Conservation (phyloP, 2,888 invertebrate species). For the Eupithecia dodoneata region DNA sequence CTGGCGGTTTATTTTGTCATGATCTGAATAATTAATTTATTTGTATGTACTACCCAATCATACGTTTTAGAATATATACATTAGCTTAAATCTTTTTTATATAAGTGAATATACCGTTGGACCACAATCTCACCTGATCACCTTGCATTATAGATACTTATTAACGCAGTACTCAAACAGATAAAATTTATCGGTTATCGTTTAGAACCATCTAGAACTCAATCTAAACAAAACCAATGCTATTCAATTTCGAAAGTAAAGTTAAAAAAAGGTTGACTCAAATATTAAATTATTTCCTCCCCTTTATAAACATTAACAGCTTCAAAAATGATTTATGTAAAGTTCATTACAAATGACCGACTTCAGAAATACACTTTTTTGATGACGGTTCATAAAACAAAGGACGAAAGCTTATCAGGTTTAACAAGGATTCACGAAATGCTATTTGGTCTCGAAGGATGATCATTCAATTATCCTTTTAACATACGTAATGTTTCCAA, state of each 20-base stretch:
- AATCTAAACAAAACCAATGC: neutral
- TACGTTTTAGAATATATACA: neutral
- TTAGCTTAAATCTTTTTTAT: too few relatives aligned
- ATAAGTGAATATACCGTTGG: too few relatives aligned
- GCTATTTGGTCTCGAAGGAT: neutral
- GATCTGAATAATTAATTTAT: neutral
- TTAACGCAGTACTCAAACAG: too few relatives aligned
- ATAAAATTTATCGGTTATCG: too few relatives aligned
- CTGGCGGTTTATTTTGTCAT: neutral
- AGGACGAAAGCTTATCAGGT: conserved; percentile 4
- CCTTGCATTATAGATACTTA: too few relatives aligned
- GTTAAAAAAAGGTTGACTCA: neutral
- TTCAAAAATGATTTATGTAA: neutral
- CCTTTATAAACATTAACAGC: neutral
- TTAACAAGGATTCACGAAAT: neutral
- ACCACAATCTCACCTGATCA: too few relatives aligned
- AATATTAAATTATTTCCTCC: neutral
- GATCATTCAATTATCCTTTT: neutral
- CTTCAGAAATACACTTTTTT: neutral
- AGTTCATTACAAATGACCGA: neutral
- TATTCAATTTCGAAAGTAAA: neutral
- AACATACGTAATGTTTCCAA: neutral
- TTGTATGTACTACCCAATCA: neutral
- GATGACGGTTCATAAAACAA: neutral
- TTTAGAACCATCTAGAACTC: neutral